Conservation (phyloP, 1,140 invertebrate species). For the Oryctes rhinoceros region DNA sequence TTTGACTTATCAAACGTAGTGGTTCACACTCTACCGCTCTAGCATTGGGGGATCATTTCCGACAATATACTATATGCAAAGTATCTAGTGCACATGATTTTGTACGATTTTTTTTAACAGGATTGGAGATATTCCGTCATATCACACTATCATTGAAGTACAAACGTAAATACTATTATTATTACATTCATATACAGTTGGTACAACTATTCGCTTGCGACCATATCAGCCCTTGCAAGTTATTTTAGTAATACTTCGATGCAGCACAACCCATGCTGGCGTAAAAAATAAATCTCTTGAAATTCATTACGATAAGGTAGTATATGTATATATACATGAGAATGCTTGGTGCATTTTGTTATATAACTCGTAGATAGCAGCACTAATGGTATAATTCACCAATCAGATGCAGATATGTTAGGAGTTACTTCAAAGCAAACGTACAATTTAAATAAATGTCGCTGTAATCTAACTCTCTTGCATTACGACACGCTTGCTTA, state of each 20-base stretch:
- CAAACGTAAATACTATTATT: no score
- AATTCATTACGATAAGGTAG: slow-evolving; percentile 40
- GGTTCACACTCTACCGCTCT: no score
- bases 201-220: not conserved
- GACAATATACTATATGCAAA: no score
- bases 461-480: slow-evolving; percentile 43
- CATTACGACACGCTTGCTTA: slow-evolving; percentile 45
- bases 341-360: slow-evolving; percentile 38
- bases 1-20: no score
- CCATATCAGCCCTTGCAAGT: slow-evolving; percentile 26
- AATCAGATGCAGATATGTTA: slow-evolving; percentile 48
- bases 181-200: not conserved
- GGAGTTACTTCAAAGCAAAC: slow-evolving; percentile 46
- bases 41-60: no score
- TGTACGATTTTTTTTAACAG: no score
- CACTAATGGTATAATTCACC: slow-evolving; percentile 46
- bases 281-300: slow-evolving; percentile 42
- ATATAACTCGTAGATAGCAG: slow-evolving; percentile 38
- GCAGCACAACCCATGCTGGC: slow-evolving; percentile 30
- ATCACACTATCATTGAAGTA: no score
- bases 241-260: slow-evolving; percentile 37
- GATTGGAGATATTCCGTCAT: no score
- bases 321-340: slow-evolving; percentile 35
- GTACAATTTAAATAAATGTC: slow-evolving; percentile 47
- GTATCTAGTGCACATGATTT: no score